Evolutionary conservation across 2,113 vertebrate species (phyloP).

Genomic region (Podarcis cretensis): DNA sequence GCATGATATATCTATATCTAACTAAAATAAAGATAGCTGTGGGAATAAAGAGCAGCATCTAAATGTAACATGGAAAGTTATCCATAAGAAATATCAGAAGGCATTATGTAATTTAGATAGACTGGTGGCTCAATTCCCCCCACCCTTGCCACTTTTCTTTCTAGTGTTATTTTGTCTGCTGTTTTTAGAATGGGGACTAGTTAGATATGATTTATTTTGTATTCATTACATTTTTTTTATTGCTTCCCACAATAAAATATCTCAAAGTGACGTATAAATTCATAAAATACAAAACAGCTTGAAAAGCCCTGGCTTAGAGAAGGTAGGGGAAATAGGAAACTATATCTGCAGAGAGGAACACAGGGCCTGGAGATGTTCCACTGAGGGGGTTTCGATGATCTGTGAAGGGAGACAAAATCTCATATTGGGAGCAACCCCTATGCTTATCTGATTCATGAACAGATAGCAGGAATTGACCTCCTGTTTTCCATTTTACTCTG

Average conservation of each 20-base stretch:
- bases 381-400: background rate
- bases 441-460: background rate
- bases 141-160: background rate
- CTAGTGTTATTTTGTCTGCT: background rate
- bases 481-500: background rate
- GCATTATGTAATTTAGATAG: background rate
- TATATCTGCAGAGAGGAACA: background rate
- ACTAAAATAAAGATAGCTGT: background rate
- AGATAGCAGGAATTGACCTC: background rate
- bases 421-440: background rate
- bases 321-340: background rate
- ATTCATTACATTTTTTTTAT: background rate
- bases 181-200: background rate
- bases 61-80: background rate
- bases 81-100: background rate
- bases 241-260: too few species aligned
- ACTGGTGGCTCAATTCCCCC: background rate
- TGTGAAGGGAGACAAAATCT: background rate
- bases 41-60: background rate
- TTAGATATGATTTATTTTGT: background rate
- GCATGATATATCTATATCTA: background rate
- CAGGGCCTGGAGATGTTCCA: background rate
- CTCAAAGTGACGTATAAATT: too few species aligned
- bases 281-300: too few species aligned
- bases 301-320: too few species aligned